Evolutionary conservation across 2,797 vertebrate genomes (phyloP).

Genomic region (Passerculus sandwichensis): DNA sequence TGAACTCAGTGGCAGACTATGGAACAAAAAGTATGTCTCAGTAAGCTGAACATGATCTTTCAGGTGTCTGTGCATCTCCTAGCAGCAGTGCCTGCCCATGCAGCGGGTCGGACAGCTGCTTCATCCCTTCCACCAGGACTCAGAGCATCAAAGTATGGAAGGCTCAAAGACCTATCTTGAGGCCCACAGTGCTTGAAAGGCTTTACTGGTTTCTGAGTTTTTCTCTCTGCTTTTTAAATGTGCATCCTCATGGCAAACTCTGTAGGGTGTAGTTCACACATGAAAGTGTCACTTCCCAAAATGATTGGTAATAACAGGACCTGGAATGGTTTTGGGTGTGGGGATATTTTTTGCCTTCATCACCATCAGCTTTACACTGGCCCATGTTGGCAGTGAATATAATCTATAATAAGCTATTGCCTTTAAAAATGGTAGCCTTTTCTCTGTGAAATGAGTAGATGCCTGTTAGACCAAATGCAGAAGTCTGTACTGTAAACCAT

Average conservation of each 20-base stretch:
- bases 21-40: background rate
- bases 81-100: background rate
- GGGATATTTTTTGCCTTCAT: background rate
- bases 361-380: background rate
- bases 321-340: background rate
- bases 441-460: background rate
- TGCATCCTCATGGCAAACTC: background rate
- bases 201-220: background rate
- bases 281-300: background rate
- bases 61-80: background rate
- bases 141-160: rapidly evolving
- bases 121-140: background rate
- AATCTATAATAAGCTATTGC: background rate
- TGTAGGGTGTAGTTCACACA: background rate
- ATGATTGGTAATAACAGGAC: rapidly evolving
- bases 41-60: background rate
- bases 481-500: background rate
- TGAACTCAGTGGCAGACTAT: background rate
- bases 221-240: background rate
- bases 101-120: background rate
- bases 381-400: background rate
- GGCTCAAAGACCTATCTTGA: background rate
- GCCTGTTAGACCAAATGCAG: background rate
- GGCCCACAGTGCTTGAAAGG: background rate
- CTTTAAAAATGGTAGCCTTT: background rate